Evolutionary conservation across 1,140 invertebrate species (phyloP).

Genomic region (Neelides sp.): DNA sequence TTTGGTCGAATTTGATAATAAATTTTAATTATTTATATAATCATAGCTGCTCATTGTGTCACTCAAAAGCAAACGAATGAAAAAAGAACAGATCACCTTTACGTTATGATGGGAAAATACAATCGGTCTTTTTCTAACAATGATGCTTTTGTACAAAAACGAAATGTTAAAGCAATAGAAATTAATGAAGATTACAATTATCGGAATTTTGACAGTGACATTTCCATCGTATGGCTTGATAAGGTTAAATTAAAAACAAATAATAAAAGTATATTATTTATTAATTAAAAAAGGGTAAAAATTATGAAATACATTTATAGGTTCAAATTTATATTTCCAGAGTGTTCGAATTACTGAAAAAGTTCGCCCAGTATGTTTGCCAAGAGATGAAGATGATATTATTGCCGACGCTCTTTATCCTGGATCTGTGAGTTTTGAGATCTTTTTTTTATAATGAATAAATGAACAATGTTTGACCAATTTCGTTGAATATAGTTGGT

Average conservation of each 20-base stretch:
- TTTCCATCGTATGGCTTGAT: neutral
- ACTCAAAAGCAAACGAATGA: neutral
- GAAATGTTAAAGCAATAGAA: conserved; percentile 2
- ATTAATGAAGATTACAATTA: conserved; percentile 1
- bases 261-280: too few species aligned
- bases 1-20: too few species aligned
- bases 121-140: conserved; percentile 5
- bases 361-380: conserved; percentile 2
- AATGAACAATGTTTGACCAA: too few species aligned
- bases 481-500: too few species aligned
- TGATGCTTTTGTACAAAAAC: neutral
- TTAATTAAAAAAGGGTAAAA: neutral
- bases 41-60: conserved; percentile 9
- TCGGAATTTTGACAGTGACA: conserved; percentile 3
- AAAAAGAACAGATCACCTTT: conserved; percentile 2
- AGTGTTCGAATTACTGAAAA: conserved; percentile 1
- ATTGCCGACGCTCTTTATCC: too few species aligned
- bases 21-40: too few species aligned
- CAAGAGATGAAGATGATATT: neutral
- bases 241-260: too few species aligned
- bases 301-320: neutral
- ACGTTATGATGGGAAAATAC: conserved; percentile 2
- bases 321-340: conserved; percentile 2
- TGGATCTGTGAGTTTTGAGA: too few species aligned
- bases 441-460: neutral